Percentiles rank a stretch among this genome's conserved stretches.
Conservation (phyloP, 2,113 vertebrate genomes). For the Gymnogyps californianus region DNA sequence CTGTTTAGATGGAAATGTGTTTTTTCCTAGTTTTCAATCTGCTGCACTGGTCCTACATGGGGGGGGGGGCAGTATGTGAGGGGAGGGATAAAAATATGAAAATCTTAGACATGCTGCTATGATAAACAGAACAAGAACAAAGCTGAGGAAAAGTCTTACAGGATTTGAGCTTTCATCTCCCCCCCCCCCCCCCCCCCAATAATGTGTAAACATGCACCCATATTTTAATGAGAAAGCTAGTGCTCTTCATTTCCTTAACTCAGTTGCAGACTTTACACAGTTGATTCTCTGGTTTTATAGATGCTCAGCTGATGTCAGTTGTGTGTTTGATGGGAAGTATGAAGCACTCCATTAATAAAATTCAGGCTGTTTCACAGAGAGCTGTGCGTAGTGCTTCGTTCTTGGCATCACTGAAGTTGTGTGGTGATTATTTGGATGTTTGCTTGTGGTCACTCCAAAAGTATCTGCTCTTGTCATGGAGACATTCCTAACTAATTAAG, state of each 20-base stretch:
- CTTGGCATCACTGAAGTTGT: slow-evolving; percentile 21
- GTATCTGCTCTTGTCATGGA: slow-evolving; percentile 10
- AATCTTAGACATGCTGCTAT: neutral
- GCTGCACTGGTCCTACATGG: neutral
- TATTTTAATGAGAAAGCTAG: neutral
- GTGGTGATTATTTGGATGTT: slow-evolving; percentile 34
- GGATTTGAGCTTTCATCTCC: neutral
- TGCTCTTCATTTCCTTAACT: neutral
- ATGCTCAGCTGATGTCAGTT: neutral
- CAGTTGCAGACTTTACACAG: neutral
- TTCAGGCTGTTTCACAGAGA: neutral
- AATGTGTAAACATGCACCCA: neutral
- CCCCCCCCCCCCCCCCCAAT: fast-evolving
- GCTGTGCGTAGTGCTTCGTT: neutral
- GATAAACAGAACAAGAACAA: neutral
- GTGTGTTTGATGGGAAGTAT: neutral
- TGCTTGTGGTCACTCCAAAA: slow-evolving; percentile 18
- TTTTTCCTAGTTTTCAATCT: neutral
- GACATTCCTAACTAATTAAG: slow-evolving; percentile 40
- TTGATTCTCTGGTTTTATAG: neutral
- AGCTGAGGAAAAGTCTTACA: neutral
- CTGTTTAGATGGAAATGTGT: slow-evolving; percentile 40
- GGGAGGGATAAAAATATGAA: neutral
- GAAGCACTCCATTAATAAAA: slow-evolving; percentile 21
- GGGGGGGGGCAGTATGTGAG: neutral